Conservation (phyloP, 2,113 vertebrate genomes). For the Corydoras sp. region DNA sequence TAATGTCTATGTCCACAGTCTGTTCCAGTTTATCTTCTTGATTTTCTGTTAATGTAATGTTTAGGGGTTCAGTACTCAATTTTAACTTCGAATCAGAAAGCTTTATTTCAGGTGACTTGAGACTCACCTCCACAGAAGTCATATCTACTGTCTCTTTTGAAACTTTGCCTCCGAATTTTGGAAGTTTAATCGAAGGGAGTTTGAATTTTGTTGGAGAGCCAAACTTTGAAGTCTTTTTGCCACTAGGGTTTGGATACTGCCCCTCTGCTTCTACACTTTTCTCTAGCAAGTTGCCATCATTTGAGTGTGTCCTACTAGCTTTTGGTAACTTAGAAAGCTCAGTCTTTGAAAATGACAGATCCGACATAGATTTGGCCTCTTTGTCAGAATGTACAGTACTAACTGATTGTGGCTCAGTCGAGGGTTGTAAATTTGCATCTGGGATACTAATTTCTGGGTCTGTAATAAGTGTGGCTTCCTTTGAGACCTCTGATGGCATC, state of each 20-base stretch:
- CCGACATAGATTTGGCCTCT: not conserved
- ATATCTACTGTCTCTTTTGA: conserved; percentile 16
- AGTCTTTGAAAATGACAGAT: conserved; percentile 26
- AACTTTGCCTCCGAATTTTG: conserved; percentile 34
- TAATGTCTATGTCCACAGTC: not conserved
- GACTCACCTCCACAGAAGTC: conserved; percentile 1
- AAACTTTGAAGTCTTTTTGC: not conserved
- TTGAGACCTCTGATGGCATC: conserved; percentile 7
- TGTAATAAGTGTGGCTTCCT: conserved; percentile 11
- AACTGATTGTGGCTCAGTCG: not conserved
- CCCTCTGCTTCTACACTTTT: not conserved
- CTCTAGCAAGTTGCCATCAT: not conserved
- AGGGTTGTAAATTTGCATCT: not conserved
- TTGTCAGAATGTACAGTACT: not conserved
- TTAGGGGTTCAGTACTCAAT: conserved; percentile 19
- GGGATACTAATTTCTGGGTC: not conserved
- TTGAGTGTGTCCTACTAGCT: not conserved
- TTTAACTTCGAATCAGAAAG: conserved; percentile 21
- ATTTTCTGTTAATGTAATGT: conserved; percentile 19
- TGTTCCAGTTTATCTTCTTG: conserved; percentile 1
- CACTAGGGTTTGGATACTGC: conserved; percentile 21
- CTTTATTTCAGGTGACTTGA: conserved; percentile 26
- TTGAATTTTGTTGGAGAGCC: conserved; percentile 40
- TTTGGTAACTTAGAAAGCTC: conserved; percentile 8
- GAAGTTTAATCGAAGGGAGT: conserved; percentile 47